Percentiles rank a stretch among this genome's conserved stretches.
Evolutionary conservation across 2,888 invertebrate genomes (phyloP).

Genomic region (Leucophenga montana): DNA sequence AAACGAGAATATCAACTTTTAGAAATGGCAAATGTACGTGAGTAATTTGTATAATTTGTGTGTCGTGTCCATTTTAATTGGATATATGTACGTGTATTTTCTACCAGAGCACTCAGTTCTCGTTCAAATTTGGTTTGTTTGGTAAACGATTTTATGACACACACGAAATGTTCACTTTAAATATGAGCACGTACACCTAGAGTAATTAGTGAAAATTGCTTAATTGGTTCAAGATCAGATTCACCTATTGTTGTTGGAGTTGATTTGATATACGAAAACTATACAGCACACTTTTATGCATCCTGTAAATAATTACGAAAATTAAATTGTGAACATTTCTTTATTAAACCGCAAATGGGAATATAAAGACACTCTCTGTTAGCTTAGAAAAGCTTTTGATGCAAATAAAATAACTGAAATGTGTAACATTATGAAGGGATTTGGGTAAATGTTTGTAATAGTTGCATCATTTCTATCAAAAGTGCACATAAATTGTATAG

Average conservation of each 20-base stretch:
- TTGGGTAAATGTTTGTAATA: too few relatives aligned
- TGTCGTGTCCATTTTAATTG: neutral
- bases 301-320: too few relatives aligned
- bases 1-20: slow-evolving; percentile 66
- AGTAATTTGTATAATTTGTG: slow-evolving; percentile 49
- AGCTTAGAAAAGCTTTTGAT: too few relatives aligned
- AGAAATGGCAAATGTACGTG: slow-evolving; percentile 67
- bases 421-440: too few relatives aligned
- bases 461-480: neutral
- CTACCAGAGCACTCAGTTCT: slow-evolving; percentile 17
- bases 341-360: too few relatives aligned
- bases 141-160: slow-evolving; percentile 14
- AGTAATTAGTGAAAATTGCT: slow-evolving; percentile 16
- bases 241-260: neutral
- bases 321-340: too few relatives aligned
- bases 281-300: too few relatives aligned
- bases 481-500: slow-evolving; percentile 2
- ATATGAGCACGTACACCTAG: slow-evolving; percentile 21
- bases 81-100: slow-evolving; percentile 29
- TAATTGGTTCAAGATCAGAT: neutral
- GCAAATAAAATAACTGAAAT: too few relatives aligned
- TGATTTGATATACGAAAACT: neutral
- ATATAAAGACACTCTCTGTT: too few relatives aligned
- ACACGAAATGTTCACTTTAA: slow-evolving; percentile 10
- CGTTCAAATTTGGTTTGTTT: slow-evolving; percentile 34